These are phyloP conservation scores for Pachycephala philippinensis DNA, from an alignment of 2,113 vertebrate species.

Conservation along the genomic window DNA sequence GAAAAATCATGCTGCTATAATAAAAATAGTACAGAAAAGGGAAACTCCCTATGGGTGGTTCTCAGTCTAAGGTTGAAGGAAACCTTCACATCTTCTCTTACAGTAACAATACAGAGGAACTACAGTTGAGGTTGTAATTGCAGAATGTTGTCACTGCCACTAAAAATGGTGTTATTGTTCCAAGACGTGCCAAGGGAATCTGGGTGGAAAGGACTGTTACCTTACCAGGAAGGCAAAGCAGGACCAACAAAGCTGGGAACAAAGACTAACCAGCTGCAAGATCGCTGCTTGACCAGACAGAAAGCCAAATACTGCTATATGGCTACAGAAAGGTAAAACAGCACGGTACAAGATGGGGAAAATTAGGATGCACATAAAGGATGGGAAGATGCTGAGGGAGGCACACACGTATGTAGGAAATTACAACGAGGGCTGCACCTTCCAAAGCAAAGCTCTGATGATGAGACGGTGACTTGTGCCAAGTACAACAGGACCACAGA, in stretches of 20 bases:
- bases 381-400: background rate
- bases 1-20: background rate
- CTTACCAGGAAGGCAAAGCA: background rate
- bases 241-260: background rate
- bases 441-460: background rate
- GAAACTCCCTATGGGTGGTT: slow-evolving; percentile 13
- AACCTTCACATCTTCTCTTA: background rate
- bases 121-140: background rate
- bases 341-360: background rate
- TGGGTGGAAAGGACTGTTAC: background rate
- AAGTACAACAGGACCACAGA: background rate
- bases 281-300: background rate
- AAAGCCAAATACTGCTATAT: background rate
- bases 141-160: background rate
- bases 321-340: background rate
- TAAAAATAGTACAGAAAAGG: slow-evolving; percentile 4
- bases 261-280: background rate
- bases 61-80: background rate
- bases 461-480: background rate
- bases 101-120: background rate
- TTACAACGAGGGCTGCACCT: accelerated
- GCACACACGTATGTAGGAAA: background rate
- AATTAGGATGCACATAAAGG: background rate
- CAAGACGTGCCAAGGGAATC: background rate
- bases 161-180: background rate